Percentiles rank a stretch among this genome's conserved stretches.
These are phyloP conservation scores for Phylloscopus trochilus DNA, from an alignment of 2,113 vertebrate species.

Conservation along the genomic window DNA sequence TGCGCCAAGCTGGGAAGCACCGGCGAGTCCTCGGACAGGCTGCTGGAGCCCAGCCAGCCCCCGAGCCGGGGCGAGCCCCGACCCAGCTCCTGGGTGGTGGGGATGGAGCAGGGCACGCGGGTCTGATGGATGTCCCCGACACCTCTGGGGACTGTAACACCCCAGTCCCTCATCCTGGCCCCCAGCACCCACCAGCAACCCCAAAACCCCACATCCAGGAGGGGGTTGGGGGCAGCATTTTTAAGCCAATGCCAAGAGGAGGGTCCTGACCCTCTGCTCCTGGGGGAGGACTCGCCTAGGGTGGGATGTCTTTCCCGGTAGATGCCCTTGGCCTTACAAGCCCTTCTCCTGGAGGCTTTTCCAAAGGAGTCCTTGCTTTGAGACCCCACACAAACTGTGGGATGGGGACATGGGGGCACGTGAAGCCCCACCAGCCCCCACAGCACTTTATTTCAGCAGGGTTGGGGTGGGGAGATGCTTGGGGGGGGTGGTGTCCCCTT, in stretches of 20 bases:
- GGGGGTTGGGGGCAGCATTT: rapidly evolving
- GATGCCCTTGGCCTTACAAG: neutral
- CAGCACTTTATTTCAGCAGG: neutral
- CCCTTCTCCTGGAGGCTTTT: neutral
- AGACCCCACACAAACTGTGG: neutral
- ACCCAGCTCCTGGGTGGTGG: slow-evolving; percentile 36
- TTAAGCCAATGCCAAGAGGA: neutral
- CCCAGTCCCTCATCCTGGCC: neutral
- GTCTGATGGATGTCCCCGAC: neutral
- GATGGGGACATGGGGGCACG: neutral
- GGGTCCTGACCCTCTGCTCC: neutral
- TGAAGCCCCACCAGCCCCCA: neutral
- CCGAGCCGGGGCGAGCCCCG: neutral
- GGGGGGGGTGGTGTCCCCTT: neutral
- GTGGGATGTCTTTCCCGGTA: neutral
- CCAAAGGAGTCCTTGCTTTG: neutral
- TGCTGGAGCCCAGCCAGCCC: slow-evolving; percentile 72
- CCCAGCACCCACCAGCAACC: neutral
- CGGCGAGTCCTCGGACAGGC: slow-evolving; percentile 77
- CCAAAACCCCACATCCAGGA: neutral
- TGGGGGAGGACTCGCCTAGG: rapidly evolving
- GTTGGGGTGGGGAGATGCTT: neutral
- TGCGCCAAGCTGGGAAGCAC: slow-evolving; percentile 83
- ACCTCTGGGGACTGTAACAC: rapidly evolving
- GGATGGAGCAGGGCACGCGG: neutral